These are phyloP conservation scores for Venusia cambrica DNA, from an alignment of 2,888 invertebrate genomes.

Conservation along the genomic window DNA sequence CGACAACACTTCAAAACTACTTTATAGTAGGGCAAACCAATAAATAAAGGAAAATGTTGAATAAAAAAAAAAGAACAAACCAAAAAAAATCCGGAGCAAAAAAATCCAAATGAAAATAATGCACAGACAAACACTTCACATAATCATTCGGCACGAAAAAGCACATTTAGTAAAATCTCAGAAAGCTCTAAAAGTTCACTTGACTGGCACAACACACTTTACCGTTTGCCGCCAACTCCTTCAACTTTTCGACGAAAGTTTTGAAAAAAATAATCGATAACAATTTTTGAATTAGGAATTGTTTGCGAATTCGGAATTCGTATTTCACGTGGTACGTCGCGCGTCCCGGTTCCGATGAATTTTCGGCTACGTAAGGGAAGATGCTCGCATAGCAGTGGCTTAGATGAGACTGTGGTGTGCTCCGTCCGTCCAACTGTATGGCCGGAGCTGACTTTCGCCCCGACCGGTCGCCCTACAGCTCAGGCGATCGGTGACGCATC, in stretches of 20 bases:
- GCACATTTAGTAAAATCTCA: constrained; percentile 59
- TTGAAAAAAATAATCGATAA: constrained; percentile 41
- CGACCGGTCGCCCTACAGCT: constrained; percentile 79
- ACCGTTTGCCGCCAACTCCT: constrained; percentile 73
- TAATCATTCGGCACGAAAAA: constrained; percentile 60
- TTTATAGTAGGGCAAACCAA: no score
- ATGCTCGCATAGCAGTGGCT: constrained; percentile 79
- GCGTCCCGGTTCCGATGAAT: constrained; percentile 57
- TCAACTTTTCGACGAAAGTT: constrained; percentile 51
- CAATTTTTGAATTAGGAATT: constrained; percentile 30
- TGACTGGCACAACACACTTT: constrained; percentile 72
- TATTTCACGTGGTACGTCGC: constrained; percentile 64
- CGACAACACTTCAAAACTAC: no score
- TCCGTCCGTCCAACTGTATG: constrained; percentile 68
- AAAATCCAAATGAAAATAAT: constrained; percentile 74
- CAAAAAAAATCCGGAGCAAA: constrained; percentile 75
- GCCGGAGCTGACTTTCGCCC: constrained; percentile 76
- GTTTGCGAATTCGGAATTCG: constrained; percentile 37
- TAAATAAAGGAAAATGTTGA: constrained; percentile 35
- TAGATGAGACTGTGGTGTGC: constrained; percentile 78
- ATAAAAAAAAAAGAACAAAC: constrained; percentile 65
- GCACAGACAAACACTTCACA: constrained; percentile 78
- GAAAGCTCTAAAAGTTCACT: constrained; percentile 65
- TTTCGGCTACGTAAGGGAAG: constrained; percentile 77
- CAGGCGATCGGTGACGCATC: constrained; percentile 70